Conservation (phyloP, 1,140 invertebrate genomes). For the Penaeus japonicus region DNA sequence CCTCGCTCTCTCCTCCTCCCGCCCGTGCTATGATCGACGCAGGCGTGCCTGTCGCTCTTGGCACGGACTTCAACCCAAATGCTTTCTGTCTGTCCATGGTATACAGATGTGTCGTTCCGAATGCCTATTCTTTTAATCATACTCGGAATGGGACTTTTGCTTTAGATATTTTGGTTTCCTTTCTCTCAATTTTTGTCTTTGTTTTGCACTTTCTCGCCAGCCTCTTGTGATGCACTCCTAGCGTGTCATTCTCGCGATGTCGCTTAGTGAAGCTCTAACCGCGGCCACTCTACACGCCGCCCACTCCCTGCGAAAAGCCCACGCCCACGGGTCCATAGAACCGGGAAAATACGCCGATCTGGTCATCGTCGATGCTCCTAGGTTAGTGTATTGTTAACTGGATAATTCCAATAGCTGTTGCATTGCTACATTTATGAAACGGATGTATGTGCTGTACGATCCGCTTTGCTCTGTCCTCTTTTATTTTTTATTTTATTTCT, state of each 20-base stretch:
- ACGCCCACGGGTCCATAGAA: conserved; percentile 69
- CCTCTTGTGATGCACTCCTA: conserved; percentile 75
- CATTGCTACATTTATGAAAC: neutral
- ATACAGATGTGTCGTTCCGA: conserved; percentile 28
- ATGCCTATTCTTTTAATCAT: neutral
- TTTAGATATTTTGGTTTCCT: too few species aligned
- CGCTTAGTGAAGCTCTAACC: conserved; percentile 70
- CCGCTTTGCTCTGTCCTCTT: neutral
- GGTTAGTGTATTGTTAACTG: conserved; percentile 62
- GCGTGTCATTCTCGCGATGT: conserved; percentile 70
- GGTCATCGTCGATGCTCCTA: conserved; percentile 68
- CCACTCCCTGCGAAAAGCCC: conserved; percentile 67
- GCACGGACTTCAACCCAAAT: conserved; percentile 77
- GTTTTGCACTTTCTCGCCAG: conserved; percentile 62
- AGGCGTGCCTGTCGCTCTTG: conserved; percentile 72
- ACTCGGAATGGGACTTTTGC: too few species aligned
- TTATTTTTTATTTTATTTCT: neutral
- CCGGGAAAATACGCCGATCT: conserved; percentile 69
- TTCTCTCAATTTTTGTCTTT: neutral
- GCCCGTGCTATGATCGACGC: conserved; percentile 71
- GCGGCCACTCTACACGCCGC: conserved; percentile 73
- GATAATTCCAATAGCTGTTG: neutral
- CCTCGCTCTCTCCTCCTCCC: conserved; percentile 70
- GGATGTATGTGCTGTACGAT: neutral
- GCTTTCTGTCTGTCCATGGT: conserved; percentile 72